Evolutionary conservation across 2,113 vertebrate genomes (phyloP), one percentile per base, ranked within the genome.

Genomic region (Notechis scutatus): DNA sequence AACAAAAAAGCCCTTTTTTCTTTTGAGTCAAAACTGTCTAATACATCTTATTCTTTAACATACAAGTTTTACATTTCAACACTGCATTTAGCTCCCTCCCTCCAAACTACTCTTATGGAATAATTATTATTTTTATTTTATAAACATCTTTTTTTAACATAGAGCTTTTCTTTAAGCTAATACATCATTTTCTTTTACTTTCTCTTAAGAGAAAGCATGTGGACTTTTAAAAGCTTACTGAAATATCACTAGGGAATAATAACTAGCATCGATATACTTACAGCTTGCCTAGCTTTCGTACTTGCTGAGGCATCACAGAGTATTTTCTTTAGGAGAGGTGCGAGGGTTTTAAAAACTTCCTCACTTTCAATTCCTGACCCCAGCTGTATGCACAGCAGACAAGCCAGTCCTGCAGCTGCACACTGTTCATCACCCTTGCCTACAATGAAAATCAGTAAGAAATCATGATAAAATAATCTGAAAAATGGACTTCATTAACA

Each of bases 341-440:
- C 99, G 91, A 99, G 98, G 85, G 98, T 98, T 97, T 99, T 99
- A 92, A 99, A 98, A 93, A 99, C 98, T 96, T 99, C 99, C 95
- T 99, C 99, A 24, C 99, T 99, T 96, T 99, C 99, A 47, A 99
- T 98, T 92, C 99, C 99, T 4, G 99, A 98, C 88, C 99, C 99
- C 97, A 99, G 95, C 97, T 99, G 99, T 95, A 99, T 97, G 94
- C 99, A 99, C 9, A 99, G 97, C 88, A 99, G 98, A 94, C 98
- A 99, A 0, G 99, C 99, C 74, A 99, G 95, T 2, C 98, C 98
- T 0, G 99, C 98, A 7, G 99, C 99, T 0, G 98, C 98, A 3
- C 98, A 97, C 95, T 99, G 99, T 85, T 99, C 99, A 0, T 99
- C 99, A 0, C 98, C 98, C 97, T 99, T 99, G 54, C 99, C 99